Conservation (phyloP, 2,797 vertebrate genomes). For the Anas flavirostris region DNA sequence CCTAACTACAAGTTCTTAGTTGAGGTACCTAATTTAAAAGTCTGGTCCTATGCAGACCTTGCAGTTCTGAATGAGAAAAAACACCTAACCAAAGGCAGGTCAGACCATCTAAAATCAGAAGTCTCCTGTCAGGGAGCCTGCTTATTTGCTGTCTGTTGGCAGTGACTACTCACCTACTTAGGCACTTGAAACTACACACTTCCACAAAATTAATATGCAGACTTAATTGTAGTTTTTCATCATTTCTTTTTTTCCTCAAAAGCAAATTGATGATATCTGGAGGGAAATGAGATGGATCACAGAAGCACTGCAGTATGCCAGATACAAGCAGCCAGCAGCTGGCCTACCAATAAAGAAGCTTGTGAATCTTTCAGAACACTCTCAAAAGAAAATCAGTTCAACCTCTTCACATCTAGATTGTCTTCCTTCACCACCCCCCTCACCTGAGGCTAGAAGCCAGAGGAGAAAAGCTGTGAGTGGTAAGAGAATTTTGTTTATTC, state of each 20-base stretch:
- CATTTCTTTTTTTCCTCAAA: not conserved
- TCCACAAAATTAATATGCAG: not conserved
- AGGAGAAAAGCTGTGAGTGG: constrained; percentile 86
- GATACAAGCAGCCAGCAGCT: constrained; percentile 90
- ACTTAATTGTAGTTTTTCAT: not conserved
- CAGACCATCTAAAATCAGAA: not conserved
- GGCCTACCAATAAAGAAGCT: constrained; percentile 86
- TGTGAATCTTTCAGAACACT: constrained; percentile 79
- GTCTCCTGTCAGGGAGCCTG: not conserved
- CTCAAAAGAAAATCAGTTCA: constrained; percentile 89
- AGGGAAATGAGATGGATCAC: constrained; percentile 92
- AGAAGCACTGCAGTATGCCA: constrained; percentile 92
- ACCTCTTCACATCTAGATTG: constrained; percentile 92
- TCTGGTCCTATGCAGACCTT: not conserved
- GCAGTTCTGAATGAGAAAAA: not conserved
- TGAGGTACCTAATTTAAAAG: not conserved
- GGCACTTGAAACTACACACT: not conserved
- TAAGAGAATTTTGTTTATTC: constrained; percentile 73
- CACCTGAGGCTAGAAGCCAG: constrained; percentile 85
- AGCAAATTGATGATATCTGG: constrained; percentile 92
- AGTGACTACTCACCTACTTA: not conserved
- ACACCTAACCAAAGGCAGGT: not conserved
- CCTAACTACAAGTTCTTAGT: not conserved
- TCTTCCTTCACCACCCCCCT: constrained; percentile 91
- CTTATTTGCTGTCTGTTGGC: not conserved